phyloP scores from a whole-genome alignment of 2,888 invertebrate species.

The Toxonevra muliebris region DNA sequence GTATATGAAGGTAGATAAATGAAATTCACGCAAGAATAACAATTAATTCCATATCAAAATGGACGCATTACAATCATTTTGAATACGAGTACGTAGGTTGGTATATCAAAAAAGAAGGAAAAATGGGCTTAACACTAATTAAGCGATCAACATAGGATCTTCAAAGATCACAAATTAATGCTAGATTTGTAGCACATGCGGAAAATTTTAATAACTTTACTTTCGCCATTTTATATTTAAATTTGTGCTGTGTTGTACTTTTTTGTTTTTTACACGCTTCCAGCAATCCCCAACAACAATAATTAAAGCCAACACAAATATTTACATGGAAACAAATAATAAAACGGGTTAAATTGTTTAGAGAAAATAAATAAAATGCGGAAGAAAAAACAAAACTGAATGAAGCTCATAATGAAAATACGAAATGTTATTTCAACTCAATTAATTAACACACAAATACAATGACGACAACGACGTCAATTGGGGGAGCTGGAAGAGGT shows the following conservation, averaged over 20 bases:
- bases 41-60: neutral
- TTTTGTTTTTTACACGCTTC: neutral
- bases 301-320: constrained; percentile 22
- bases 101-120: neutral
- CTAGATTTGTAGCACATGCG: too few species aligned
- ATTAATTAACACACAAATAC: constrained; percentile 50
- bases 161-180: too few species aligned
- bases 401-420: neutral
- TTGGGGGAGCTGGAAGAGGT: too few species aligned
- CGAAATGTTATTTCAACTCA: constrained; percentile 55
- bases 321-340: constrained; percentile 7
- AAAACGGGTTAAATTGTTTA: constrained; percentile 30
- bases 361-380: constrained; percentile 8
- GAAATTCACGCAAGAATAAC: neutral
- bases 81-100: neutral
- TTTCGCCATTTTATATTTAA: too few species aligned
- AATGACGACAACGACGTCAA: too few species aligned
- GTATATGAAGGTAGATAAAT: neutral
- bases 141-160: neutral
- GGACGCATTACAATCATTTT: neutral
- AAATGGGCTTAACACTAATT: constrained; percentile 1
- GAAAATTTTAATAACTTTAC: too few species aligned
- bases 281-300: neutral
- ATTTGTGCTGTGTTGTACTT: too few species aligned
- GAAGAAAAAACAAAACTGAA: constrained; percentile 17